Evolutionary conservation across 2,797 vertebrate genomes (phyloP), one percentile per base, ranked within the genome.

Genomic region (Eidolon dupreanum): DNA sequence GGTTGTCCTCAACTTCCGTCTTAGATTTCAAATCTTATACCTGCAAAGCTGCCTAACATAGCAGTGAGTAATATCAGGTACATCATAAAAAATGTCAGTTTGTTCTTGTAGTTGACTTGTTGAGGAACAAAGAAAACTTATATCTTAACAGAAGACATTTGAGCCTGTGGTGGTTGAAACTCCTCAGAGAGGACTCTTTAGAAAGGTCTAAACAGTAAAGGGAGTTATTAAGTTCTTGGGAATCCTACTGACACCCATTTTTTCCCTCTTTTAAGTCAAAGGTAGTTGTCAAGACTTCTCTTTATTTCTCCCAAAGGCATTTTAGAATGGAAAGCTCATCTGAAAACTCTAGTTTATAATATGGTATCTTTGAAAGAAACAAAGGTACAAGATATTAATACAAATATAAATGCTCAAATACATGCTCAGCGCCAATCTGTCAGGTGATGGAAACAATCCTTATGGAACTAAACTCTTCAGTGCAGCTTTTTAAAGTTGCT

Each of bases 331-430:
- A 86, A 89, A 71, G 55, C 75, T 94, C 19, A 8, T 66, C 43
- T 57, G 55, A 90, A 94, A 96, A 59, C 28, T 88, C 57, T 51
- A n/a, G 78, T 79, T 95, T 92, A 33, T 31, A 84, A 57, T 68
- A 17, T 36, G 20, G 31, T 66, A 79, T 88, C 57, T 92, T 73
- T 84, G 78, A 93, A 96, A 91, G 63, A 84, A 53, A 95, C 70
- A 83, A 53, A 88, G 13, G 53, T 82, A 63, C 9, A 92, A 26
- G 5, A 7, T 82, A 82, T 57, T 82, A 89, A 82, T 17, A 90
- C 46, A 94, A 86, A 89, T 46, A 46, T 38, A 87, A 61, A 59
- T 59, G 36, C 83, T 74, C 31, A 57, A 53, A 77, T 83, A 93
- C 16, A 43, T 73, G 46, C 28, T 38, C 22, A 57, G 49, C 36